Conservation (phyloP, 2,888 invertebrate genomes). For the Tupiocoris notatus region DNA sequence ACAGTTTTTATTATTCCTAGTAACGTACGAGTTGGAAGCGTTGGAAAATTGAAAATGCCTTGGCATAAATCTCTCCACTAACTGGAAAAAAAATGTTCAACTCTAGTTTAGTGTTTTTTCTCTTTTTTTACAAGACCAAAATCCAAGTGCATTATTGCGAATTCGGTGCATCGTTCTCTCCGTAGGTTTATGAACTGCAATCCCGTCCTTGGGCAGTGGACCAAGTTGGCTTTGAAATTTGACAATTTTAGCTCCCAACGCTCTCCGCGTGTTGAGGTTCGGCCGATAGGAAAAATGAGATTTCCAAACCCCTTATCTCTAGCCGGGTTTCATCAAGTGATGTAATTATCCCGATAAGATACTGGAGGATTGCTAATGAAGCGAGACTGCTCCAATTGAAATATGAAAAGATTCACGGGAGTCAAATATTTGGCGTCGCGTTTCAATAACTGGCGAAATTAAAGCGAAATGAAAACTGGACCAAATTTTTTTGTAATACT, state of each 20-base stretch:
- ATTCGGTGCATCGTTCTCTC: background rate
- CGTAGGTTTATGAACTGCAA: conserved; percentile 30
- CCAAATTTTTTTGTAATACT: too few species aligned
- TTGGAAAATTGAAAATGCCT: too few species aligned
- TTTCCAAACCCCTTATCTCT: background rate
- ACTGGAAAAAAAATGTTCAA: too few species aligned
- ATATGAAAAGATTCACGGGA: background rate
- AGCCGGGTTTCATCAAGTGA: background rate
- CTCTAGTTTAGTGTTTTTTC: too few species aligned
- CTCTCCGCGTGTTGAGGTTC: background rate
- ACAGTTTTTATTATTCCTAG: too few species aligned
- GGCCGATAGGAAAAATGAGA: background rate
- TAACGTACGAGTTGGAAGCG: too few species aligned
- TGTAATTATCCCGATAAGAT: background rate
- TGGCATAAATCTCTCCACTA: too few species aligned
- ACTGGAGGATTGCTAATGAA: background rate
- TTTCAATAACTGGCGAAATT: too few species aligned
- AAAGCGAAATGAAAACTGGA: too few species aligned
- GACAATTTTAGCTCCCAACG: conserved; percentile 19
- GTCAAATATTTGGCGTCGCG: too few species aligned
- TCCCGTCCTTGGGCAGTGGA: conserved; percentile 10
- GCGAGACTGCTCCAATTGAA: background rate
- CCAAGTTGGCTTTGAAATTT: conserved; percentile 23
- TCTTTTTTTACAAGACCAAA: too few species aligned
- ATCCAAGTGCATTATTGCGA: too few species aligned